Percentiles rank a stretch among this genome's conserved stretches.
phyloP scores from a whole-genome alignment of 2,113 vertebrate species.

The Tragelaphus strepsiceros region DNA sequence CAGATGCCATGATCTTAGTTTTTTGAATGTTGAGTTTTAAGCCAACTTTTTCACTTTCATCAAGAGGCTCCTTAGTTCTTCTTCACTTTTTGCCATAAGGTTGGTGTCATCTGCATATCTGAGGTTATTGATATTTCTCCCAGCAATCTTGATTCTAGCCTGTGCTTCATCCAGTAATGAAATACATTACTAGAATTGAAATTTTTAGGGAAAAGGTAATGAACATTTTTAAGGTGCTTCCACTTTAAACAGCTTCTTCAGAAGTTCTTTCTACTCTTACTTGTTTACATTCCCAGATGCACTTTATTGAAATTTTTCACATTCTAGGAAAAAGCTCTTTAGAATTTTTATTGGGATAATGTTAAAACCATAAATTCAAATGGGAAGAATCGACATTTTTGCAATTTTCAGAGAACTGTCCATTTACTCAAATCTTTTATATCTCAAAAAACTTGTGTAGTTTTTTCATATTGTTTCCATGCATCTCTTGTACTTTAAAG shows the following conservation, averaged over 20 bases:
- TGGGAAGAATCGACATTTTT: constrained; percentile 30
- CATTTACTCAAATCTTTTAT: constrained; percentile 13
- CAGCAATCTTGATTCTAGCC: background rate
- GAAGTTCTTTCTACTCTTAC: background rate
- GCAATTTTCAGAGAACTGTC: constrained; percentile 9
- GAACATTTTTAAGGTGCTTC: background rate
- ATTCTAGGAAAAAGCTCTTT: background rate
- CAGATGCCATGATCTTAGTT: background rate
- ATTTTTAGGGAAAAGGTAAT: background rate
- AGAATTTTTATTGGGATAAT: constrained; percentile 32
- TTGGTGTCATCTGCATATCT: background rate
- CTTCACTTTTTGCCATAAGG: background rate
- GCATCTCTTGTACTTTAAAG: background rate
- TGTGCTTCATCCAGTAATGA: background rate
- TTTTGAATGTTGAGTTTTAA: background rate
- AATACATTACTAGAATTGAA: background rate
- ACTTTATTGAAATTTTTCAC: constrained; percentile 42
- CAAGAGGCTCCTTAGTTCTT: background rate
- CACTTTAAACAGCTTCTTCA: background rate
- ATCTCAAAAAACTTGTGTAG: background rate
- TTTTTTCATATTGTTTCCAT: background rate
- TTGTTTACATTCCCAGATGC: background rate
- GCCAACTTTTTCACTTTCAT: background rate
- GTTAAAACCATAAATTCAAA: constrained; percentile 47
- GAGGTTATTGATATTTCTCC: background rate